A percentile compares a stretch with the other conserved stretches of the same genome.
Conservation (phyloP, 2,113 vertebrate genomes). For the Saimiri boliviensis region DNA sequence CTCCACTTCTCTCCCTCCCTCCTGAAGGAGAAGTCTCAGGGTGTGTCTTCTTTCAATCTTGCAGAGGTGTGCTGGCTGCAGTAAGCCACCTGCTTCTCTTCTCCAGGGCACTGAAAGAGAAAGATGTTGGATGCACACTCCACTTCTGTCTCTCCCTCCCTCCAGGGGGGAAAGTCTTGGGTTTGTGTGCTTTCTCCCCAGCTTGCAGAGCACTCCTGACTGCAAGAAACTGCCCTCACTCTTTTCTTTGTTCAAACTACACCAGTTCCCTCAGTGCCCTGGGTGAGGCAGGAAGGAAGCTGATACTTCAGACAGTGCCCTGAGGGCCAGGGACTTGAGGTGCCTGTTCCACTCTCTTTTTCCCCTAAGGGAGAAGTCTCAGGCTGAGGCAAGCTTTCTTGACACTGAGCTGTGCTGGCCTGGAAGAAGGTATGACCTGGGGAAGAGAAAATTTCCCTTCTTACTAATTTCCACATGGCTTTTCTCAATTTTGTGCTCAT, state of each 20-base stretch:
- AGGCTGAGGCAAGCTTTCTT: not conserved
- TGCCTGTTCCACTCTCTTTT: not conserved
- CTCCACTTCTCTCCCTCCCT: not conserved
- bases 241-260: not conserved
- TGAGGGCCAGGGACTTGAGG: too few species aligned
- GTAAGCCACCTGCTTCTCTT: not conserved
- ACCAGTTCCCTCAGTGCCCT: not conserved
- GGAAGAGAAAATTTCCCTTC: not conserved
- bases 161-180: not conserved
- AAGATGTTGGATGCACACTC: not conserved
- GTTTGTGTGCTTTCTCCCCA: not conserved
- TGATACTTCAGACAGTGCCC: not conserved
- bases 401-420: not conserved
- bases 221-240: too few species aligned
- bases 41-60: not conserved
- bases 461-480: too few species aligned
- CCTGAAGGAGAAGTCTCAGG: not conserved
- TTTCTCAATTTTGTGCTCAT: not conserved
- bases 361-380: not conserved
- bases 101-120: not conserved
- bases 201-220: not conserved
- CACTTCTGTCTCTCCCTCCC: not conserved
- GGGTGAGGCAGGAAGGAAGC: not conserved
- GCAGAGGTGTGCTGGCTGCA: not conserved
- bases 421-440: accelerated